A percentile compares a stretch with the other conserved stretches of the same genome.
These are phyloP conservation scores for Laticauda colubrina DNA, from an alignment of 2,113 vertebrate genomes.

Conservation along the genomic window DNA sequence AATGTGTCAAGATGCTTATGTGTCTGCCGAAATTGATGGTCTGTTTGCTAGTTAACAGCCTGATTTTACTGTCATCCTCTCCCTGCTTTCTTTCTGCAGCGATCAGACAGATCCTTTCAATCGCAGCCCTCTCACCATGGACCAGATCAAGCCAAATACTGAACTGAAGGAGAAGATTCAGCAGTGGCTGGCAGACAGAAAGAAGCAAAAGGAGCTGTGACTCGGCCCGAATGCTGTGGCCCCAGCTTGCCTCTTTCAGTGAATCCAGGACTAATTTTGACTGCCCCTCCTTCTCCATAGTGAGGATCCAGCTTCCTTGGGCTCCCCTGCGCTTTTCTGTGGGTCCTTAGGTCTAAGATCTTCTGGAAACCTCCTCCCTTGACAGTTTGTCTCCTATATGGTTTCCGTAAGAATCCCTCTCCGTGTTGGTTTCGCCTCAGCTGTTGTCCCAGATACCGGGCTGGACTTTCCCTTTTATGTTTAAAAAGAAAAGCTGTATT, in stretches of 20 bases:
- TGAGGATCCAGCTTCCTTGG: background rate
- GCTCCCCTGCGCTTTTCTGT: conserved; percentile 16
- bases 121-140: conserved; percentile 97
- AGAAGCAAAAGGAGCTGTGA: conserved; percentile 78
- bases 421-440: background rate
- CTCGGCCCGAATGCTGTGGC: background rate
- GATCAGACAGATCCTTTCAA: conserved; percentile 99
- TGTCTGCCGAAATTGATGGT: background rate
- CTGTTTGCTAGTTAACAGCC: background rate
- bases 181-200: conserved; percentile 89
- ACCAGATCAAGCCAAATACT: conserved; percentile 97
- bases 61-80: conserved; percentile 13
- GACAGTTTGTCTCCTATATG: background rate
- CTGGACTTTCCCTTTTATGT: background rate
- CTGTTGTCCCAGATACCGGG: background rate
- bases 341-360: conserved; percentile 44
- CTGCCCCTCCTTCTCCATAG: background rate
- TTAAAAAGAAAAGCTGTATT: background rate
- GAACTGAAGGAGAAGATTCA: conserved; percentile 94
- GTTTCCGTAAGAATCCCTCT: background rate
- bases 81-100: conserved; percentile 66
- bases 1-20: background rate
- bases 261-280: background rate
- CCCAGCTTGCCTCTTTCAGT: too few species aligned
- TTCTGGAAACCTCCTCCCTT: background rate